phyloP scores from a whole-genome alignment of 35 echinoderm and acorn worm species.

The Eucidaris tribuloides region DNA sequence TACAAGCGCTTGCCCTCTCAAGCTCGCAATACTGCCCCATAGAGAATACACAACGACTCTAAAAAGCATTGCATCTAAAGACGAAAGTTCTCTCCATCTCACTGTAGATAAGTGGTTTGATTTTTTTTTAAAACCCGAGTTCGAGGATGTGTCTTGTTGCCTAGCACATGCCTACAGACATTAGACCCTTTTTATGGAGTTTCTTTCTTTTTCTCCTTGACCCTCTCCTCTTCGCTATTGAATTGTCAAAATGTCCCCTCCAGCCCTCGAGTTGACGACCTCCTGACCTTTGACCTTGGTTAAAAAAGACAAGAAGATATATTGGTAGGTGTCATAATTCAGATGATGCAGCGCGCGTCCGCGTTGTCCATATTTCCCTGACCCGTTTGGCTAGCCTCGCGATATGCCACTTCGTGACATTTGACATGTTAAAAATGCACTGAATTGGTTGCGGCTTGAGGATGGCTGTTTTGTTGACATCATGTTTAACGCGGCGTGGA shows the following conservation, averaged over 20 bases:
- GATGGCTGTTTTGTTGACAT: neutral
- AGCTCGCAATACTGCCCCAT: neutral
- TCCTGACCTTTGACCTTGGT: conserved; percentile 5
- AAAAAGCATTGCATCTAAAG: neutral
- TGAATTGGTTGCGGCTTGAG: neutral
- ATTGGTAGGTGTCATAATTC: neutral
- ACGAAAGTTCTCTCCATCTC: neutral
- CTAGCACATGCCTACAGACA: neutral
- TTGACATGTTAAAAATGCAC: too few relatives aligned
- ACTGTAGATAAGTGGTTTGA: neutral
- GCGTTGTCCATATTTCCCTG: neutral
- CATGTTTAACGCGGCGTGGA: neutral
- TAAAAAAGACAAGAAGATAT: neutral
- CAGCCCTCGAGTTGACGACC: neutral
- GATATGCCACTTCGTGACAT: neutral
- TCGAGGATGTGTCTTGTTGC: too few relatives aligned
- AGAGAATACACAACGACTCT: neutral
- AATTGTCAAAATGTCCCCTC: conserved; percentile 13
- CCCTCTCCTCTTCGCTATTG: neutral
- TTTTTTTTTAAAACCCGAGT: too few relatives aligned
- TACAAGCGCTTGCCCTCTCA: too few relatives aligned
- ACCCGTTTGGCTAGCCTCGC: neutral
- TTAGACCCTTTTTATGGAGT: conserved; percentile 9
- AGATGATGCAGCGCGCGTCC: neutral
- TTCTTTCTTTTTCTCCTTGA: conserved; percentile 6